Conservation (phyloP, 2,797 vertebrate species). For the Gobionotothen gibberifrons region DNA sequence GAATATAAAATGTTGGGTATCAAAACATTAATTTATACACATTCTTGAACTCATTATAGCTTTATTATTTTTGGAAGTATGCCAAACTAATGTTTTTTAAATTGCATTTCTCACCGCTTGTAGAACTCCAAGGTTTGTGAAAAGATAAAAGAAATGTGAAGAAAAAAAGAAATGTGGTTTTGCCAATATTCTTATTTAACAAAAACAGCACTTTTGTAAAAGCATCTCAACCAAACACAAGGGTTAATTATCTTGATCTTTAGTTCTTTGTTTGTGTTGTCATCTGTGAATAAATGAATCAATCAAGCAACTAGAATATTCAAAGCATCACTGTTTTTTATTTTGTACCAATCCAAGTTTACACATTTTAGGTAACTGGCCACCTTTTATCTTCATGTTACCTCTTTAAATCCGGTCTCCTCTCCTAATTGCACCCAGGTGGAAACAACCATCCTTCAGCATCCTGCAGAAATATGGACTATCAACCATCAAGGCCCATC, state of each 20-base stretch:
- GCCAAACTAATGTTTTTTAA: no score
- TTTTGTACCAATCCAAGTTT: neutral
- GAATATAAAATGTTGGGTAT: no score
- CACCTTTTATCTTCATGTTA: constrained; percentile 2
- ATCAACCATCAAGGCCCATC: constrained; percentile 31
- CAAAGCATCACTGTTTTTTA: neutral
- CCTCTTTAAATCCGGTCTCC: constrained; percentile 9
- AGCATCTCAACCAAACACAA: neutral
- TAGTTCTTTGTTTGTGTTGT: neutral
- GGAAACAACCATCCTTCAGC: constrained; percentile 40
- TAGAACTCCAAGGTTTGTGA: neutral
- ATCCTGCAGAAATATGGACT: constrained; percentile 37
- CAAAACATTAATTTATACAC: no score
- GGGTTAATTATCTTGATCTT: neutral
- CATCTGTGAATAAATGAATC: neutral
- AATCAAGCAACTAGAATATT: neutral
- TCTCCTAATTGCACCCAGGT: constrained; percentile 26
- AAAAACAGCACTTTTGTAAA: neutral
- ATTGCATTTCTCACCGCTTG: no score
- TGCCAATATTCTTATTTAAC: no score
- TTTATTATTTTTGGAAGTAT: no score
- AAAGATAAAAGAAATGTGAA: no score
- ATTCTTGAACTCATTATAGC: no score
- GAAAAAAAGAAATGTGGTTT: no score
- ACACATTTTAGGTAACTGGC: neutral